Evolutionary conservation across 2,113 vertebrate genomes (phyloP).

Genomic region (Ptilorrhoa leucosticta): DNA sequence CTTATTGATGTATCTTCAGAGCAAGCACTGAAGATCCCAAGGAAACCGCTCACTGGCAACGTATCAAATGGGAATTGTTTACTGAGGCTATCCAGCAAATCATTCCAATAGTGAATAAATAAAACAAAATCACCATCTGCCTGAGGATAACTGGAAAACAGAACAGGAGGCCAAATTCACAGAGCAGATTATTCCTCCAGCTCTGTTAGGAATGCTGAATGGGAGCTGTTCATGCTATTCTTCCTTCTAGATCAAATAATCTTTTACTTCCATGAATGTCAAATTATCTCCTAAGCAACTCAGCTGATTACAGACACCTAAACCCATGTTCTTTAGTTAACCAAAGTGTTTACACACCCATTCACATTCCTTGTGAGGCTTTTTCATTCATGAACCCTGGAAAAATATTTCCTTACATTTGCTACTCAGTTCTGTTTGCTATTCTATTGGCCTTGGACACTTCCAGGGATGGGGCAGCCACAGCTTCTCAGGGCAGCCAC

Average conservation of each 20-base stretch:
- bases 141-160: not conserved
- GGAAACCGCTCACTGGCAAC: not conserved
- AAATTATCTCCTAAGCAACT: not conserved
- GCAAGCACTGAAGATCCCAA: not conserved
- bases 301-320: not conserved
- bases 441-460: not conserved
- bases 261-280: not conserved
- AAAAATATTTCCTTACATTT: not conserved
- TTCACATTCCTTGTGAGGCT: not conserved
- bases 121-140: constrained; percentile 20
- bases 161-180: not conserved
- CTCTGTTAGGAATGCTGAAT: not conserved
- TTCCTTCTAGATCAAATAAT: not conserved
- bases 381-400: not conserved
- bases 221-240: not conserved
- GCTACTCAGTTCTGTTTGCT: not conserved
- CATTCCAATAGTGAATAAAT: not conserved
- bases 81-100: not conserved
- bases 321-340: not conserved
- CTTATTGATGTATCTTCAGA: not conserved
- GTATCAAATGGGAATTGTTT: not conserved
- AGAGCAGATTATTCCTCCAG: not conserved
- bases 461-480: not conserved
- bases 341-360: not conserved
- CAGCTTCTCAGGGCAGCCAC: not conserved